phyloP scores from a whole-genome alignment of 1,140 invertebrate species.

The Gonioctena quinquepunctata region DNA sequence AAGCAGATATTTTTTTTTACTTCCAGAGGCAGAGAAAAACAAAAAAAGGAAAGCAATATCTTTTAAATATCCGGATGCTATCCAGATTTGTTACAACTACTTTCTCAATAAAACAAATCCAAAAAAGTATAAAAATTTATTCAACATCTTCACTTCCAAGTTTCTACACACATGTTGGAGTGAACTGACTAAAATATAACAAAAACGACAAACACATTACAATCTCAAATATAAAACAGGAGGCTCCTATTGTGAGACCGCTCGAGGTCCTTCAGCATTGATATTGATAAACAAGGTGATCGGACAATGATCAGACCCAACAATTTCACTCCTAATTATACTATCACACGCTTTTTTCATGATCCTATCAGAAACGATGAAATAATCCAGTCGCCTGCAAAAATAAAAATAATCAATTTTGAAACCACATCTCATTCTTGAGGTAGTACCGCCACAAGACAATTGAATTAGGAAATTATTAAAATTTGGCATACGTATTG shows the following conservation, averaged over 20 bases:
- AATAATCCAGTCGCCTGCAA: slow-evolving; percentile 93
- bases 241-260: neutral
- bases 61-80: no score
- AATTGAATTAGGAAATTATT: no score
- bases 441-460: no score
- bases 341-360: slow-evolving; percentile 79
- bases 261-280: neutral
- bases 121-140: neutral
- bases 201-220: neutral
- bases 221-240: neutral
- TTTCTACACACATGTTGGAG: neutral
- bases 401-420: slow-evolving; percentile 31
- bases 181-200: neutral
- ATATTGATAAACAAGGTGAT: slow-evolving; percentile 71
- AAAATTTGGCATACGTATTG: no score
- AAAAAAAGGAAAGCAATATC: neutral
- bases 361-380: slow-evolving; percentile 82
- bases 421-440: no score
- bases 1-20: no score
- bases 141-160: neutral
- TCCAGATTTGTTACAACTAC: no score
- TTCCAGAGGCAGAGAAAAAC: no score
- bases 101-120: neutral
- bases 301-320: slow-evolving; percentile 89
- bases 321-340: slow-evolving; percentile 72